phyloP scores from a whole-genome alignment of 1,140 invertebrate genomes.

The Callitettix versicolor region DNA sequence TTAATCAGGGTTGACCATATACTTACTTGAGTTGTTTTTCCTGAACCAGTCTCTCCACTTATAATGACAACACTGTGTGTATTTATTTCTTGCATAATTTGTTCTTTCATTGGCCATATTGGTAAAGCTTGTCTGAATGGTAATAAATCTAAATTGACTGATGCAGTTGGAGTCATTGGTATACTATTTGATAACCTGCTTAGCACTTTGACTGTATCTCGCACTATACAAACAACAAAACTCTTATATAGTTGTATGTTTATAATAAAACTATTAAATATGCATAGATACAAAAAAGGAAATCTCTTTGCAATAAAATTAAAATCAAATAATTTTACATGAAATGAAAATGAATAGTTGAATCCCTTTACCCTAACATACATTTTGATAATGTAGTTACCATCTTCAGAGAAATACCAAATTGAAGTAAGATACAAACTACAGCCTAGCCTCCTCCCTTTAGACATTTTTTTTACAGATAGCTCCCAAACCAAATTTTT shows the following conservation, averaged over 20 bases:
- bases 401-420: no score
- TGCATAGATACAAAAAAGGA: neutral
- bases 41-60: slow-evolving; percentile 73
- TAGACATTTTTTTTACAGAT: no score
- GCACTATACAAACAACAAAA: slow-evolving; percentile 33
- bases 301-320: neutral
- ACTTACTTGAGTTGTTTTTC: slow-evolving; percentile 74
- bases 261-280: neutral
- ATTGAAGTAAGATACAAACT: no score
- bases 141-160: slow-evolving; percentile 37
- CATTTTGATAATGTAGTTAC: no score
- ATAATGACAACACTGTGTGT: slow-evolving; percentile 55
- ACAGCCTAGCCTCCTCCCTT: no score
- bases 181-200: slow-evolving; percentile 49
- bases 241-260: no score
- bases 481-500: no score
- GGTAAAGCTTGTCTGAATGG: slow-evolving; percentile 52
- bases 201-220: slow-evolving; percentile 40
- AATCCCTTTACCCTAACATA: no score
- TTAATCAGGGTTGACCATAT: no score
- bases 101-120: slow-evolving; percentile 55
- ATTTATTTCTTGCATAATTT: slow-evolving; percentile 74
- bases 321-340: neutral
- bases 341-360: no score
- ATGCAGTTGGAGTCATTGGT: slow-evolving; percentile 46